phyloP scores from a whole-genome alignment of 2,113 vertebrate species.

The Periophthalmus modestus region DNA sequence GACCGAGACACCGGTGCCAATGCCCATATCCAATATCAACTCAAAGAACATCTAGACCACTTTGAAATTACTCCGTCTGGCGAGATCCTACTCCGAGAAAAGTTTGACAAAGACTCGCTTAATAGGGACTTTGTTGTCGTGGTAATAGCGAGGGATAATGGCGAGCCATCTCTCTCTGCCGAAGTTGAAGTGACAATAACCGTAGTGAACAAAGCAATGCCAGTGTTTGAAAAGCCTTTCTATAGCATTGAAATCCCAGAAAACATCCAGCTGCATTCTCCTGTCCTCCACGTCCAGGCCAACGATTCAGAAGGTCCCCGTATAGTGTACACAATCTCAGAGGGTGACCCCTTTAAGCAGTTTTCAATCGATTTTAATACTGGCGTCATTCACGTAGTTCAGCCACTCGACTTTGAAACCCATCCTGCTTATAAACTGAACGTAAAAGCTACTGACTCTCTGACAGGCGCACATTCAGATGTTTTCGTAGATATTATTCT shows the following conservation, averaged over 20 bases:
- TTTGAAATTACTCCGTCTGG: conserved; percentile 86
- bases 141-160: conserved; percentile 87
- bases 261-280: conserved; percentile 87
- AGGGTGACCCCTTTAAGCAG: conserved; percentile 92
- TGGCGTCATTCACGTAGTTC: conserved; percentile 87
- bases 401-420: conserved; percentile 90
- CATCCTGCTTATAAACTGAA: conserved; percentile 95
- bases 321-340: conserved; percentile 92
- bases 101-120: conserved; percentile 84
- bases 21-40: conserved; percentile 84
- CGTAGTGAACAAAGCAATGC: conserved; percentile 93
- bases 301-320: conserved; percentile 92
- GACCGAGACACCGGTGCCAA: conserved; percentile 88
- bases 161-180: conserved; percentile 84
- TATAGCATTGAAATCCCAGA: conserved; percentile 94
- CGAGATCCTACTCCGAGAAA: conserved; percentile 86
- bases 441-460: conserved; percentile 88
- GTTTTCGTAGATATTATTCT: conserved; percentile 94
- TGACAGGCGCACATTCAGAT: conserved; percentile 88
- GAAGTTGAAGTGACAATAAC: conserved; percentile 87
- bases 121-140: conserved; percentile 87
- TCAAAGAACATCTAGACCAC: conserved; percentile 86
- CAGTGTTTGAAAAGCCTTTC: conserved; percentile 94
- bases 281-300: conserved; percentile 91
- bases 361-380: conserved; percentile 96